Base-by-base conservation (phyloP, 2,888 invertebrate genomes). In the Athalia cordata region DNA sequence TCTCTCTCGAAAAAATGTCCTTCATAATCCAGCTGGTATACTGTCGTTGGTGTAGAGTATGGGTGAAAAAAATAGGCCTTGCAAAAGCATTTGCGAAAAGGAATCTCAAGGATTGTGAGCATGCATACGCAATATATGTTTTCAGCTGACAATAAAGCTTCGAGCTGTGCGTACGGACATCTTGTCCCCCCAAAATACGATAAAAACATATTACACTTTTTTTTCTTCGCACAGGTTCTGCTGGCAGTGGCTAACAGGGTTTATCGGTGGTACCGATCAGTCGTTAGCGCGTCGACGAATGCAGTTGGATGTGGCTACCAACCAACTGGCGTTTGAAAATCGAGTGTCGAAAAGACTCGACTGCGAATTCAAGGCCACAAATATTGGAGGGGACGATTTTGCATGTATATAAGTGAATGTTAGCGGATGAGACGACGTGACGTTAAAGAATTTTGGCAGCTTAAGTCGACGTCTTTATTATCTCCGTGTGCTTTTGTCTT, bases 251-350 rank as follows among this genome's bases (percentile, higher is more conserved):
- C 83, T 86, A 86, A 86, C 86, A 86, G 85, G 85, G 83, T 84
- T 81, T 86, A 86, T 86, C 86, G 68, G 65, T 13, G 65, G 66
- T 81, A 79, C 84, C 86, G 84, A 86, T 86, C 86, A 86, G 86
- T 86, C 86, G 85, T 86, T 86, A 86, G 85, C 84, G 83, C 82
- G 84, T 83, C 59, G 43, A 59, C 57, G 47, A 83, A 83, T 81
- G 82, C 82, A 80, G 83, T 85, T 83, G 82, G 82, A 82, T 83
- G 83, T 72, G 72, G 5, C 47, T 45, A n/a, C 45, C 9, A 72
- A 57, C 4, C 47, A 13, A 68, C 29, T 55, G 6, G 45, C 11
- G 45, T 29, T 29, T 29, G 29, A 29, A 29, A 29, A 29, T 13
- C 45, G 43, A 72, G 72, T 72, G 72, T 72, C 72, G 57, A 72